A percentile compares a stretch with the other conserved stretches of the same genome.
phyloP scores from a whole-genome alignment of 2,113 vertebrate species.

The Alouatta palliata region DNA sequence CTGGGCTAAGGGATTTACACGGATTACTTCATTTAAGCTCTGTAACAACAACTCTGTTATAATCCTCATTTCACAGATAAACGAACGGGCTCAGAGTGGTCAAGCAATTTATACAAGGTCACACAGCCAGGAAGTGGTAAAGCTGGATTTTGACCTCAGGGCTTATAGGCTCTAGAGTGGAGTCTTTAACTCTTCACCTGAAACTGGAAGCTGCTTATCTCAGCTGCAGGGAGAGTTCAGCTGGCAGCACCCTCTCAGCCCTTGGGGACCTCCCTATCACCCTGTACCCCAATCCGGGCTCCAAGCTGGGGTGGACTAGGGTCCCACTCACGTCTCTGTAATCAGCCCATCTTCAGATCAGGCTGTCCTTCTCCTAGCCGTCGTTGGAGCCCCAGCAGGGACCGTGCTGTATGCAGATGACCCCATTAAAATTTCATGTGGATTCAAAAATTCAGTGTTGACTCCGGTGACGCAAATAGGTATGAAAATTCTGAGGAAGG shows the following conservation, averaged over 20 bases:
- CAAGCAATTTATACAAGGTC: background rate
- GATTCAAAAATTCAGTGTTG: constrained; percentile 83
- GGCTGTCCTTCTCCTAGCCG: background rate
- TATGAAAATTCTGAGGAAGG: constrained; percentile 86
- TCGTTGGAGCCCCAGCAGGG: fast-evolving
- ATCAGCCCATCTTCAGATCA: background rate
- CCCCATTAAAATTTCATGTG: constrained; percentile 85
- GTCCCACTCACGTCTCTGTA: background rate
- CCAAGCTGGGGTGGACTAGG: fast-evolving
- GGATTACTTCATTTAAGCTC: background rate
- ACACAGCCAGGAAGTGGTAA: background rate
- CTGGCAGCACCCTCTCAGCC: background rate
- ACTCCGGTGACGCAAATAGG: constrained; percentile 83
- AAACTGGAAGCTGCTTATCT: background rate
- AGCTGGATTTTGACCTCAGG: background rate
- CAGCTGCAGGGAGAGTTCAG: background rate
- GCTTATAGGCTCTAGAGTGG: background rate
- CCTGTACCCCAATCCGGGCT: background rate
- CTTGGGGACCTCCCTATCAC: background rate
- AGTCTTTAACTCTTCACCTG: background rate
- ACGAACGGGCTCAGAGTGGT: background rate
- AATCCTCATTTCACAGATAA: background rate
- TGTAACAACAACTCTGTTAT: no score
- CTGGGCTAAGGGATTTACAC: background rate
- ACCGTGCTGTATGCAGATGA: constrained; percentile 76